A percentile compares a stretch with the other conserved stretches of the same genome.
phyloP scores from a whole-genome alignment of 35 echinoderm and acorn worm genomes.

The Heliocidaris erythrogramma region DNA sequence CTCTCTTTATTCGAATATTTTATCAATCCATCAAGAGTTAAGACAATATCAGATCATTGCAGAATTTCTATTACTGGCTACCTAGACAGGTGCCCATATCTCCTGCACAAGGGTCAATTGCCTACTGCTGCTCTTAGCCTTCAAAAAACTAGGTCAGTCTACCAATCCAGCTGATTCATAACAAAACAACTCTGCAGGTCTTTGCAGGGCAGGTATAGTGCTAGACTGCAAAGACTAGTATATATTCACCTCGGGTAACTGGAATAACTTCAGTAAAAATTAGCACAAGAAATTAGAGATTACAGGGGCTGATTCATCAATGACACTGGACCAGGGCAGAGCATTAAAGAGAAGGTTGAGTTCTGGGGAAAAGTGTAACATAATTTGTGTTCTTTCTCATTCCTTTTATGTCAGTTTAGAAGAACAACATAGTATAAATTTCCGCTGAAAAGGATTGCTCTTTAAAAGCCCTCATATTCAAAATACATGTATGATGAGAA shows the following conservation, averaged over 20 bases:
- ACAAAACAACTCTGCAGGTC: neutral
- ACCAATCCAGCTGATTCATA: neutral
- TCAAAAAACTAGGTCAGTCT: conserved; percentile 23
- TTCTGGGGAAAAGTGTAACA: too few relatives aligned
- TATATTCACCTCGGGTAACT: neutral
- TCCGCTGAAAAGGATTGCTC: too few relatives aligned
- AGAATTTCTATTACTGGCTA: neutral
- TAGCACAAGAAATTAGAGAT: conserved; percentile 2
- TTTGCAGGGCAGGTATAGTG: neutral
- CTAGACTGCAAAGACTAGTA: neutral
- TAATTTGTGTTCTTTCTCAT: too few relatives aligned
- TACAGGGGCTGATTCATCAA: neutral
- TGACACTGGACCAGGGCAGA: neutral
- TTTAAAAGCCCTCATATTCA: too few relatives aligned
- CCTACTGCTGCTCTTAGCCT: conserved; percentile 29
- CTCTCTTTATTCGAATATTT: neutral
- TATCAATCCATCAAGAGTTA: neutral
- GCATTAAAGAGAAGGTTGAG: neutral
- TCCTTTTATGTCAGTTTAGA: too few relatives aligned
- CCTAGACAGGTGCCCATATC: neutral
- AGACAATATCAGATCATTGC: neutral
- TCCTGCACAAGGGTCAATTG: conserved; percentile 17
- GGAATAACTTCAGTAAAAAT: neutral
- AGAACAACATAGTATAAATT: too few relatives aligned
- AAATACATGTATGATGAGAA: too few relatives aligned